phyloP scores from a whole-genome alignment of 2,797 vertebrate species.

The Jordanella pulchra region DNA sequence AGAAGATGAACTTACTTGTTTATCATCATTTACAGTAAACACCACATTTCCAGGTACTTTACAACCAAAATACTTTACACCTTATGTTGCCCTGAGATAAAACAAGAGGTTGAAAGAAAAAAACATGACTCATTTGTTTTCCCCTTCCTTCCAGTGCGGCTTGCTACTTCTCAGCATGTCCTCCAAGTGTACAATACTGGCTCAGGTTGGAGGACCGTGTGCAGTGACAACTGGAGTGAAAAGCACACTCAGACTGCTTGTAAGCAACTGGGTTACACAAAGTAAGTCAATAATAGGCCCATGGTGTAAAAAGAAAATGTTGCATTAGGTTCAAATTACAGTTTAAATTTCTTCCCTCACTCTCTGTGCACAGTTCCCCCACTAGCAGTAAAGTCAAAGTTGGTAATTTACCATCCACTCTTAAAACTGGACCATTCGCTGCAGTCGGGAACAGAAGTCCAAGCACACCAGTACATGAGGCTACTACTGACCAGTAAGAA shows the following conservation, averaged over 20 bases:
- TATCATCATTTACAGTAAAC: constrained; percentile 62
- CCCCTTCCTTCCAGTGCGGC: constrained; percentile 76
- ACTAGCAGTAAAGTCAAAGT: constrained; percentile 27
- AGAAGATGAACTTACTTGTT: constrained; percentile 86
- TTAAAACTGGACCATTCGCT: constrained; percentile 62
- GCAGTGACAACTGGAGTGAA: constrained; percentile 81
- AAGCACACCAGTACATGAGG: constrained; percentile 53
- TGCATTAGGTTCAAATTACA: constrained; percentile 9
- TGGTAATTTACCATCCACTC: constrained; percentile 2
- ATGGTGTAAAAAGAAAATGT: background rate
- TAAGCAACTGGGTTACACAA: constrained; percentile 85
- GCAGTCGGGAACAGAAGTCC: constrained; percentile 38
- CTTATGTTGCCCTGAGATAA: constrained; percentile 2
- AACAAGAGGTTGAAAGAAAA: constrained; percentile 1
- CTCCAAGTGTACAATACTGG: constrained; percentile 82
- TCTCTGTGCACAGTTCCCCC: constrained; percentile 60
- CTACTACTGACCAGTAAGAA: constrained; percentile 63
- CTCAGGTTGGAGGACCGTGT: constrained; percentile 83
- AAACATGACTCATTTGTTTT: background rate
- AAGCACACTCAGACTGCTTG: constrained; percentile 82
- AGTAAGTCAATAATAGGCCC: constrained; percentile 70
- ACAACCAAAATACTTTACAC: constrained; percentile 16
- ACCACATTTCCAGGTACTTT: constrained; percentile 74
- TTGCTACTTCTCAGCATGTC: constrained; percentile 75
- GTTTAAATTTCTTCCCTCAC: background rate